Evolutionary conservation across 2,797 vertebrate genomes (phyloP).

Genomic region (Schizopygopsis malacanthus): DNA sequence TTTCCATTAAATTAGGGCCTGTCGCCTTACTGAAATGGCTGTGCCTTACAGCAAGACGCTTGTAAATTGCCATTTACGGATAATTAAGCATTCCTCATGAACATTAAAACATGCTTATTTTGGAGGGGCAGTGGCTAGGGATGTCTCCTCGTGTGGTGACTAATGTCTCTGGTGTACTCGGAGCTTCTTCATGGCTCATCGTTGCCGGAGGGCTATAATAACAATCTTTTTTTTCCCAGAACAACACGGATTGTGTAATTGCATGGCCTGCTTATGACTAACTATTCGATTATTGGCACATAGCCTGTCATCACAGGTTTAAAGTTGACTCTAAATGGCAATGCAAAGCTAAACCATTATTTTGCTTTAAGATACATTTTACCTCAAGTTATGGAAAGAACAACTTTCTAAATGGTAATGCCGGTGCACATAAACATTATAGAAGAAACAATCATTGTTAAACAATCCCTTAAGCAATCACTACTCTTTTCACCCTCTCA

Average conservation of each 20-base stretch:
- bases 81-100: constrained; percentile 87
- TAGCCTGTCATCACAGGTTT: constrained; percentile 17
- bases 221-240: not conserved
- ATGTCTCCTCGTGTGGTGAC: constrained; percentile 62
- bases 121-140: constrained; percentile 75
- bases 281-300: constrained; percentile 8
- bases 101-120: constrained; percentile 87
- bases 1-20: constrained; percentile 89
- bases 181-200: constrained; percentile 4
- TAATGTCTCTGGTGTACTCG: constrained; percentile 60
- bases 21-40: constrained; percentile 80
- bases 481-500: constrained; percentile 18
- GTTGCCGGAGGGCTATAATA: constrained; percentile 33
- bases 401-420: constrained; percentile 2
- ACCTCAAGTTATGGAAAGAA: not conserved
- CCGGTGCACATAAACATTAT: not conserved
- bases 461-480: constrained; percentile 7
- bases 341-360: not conserved
- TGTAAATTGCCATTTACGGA: constrained; percentile 90
- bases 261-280: not conserved
- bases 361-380: not conserved
- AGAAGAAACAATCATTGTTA: not conserved
- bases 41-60: constrained; percentile 89
- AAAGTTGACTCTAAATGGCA: not conserved
- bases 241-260: constrained; percentile 14